Conservation (phyloP, 2,113 vertebrate genomes). For the Falcunculus frontatus region DNA sequence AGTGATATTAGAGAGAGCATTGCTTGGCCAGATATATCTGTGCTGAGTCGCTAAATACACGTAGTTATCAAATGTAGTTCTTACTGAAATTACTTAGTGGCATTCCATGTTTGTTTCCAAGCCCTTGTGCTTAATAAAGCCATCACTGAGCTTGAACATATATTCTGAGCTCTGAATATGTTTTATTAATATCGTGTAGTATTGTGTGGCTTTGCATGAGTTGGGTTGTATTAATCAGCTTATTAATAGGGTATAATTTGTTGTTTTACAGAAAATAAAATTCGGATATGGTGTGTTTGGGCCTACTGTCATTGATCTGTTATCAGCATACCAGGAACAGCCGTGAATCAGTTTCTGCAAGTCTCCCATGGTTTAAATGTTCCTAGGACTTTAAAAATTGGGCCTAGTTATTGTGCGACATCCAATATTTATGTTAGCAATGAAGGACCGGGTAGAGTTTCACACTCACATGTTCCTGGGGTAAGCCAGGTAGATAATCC, state of each 20-base stretch:
- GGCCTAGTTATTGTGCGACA: slow-evolving; percentile 5
- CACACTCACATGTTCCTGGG: neutral
- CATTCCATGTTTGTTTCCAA: neutral
- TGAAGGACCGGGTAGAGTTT: slow-evolving; percentile 43
- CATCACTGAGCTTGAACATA: neutral
- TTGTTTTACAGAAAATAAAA: neutral
- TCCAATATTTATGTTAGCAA: slow-evolving; percentile 49
- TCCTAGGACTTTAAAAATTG: slow-evolving; percentile 18
- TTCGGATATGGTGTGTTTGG: neutral
- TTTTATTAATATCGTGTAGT: neutral
- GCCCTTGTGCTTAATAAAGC: neutral
- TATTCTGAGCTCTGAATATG: neutral
- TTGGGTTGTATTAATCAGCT: neutral
- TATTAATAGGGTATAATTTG: neutral
- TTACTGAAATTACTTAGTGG: neutral
- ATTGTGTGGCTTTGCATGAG: neutral
- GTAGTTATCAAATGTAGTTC: neutral
- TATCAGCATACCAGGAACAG: neutral
- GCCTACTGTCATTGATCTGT: neutral
- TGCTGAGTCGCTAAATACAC: neutral
- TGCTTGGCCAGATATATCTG: neutral
- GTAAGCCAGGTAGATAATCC: neutral
- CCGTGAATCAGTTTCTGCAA: neutral
- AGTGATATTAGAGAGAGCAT: neutral
- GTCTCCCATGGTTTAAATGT: neutral